phyloP scores from a whole-genome alignment of 92 coral and sea anemone genomes.

The Parazoanthus swiftii region DNA sequence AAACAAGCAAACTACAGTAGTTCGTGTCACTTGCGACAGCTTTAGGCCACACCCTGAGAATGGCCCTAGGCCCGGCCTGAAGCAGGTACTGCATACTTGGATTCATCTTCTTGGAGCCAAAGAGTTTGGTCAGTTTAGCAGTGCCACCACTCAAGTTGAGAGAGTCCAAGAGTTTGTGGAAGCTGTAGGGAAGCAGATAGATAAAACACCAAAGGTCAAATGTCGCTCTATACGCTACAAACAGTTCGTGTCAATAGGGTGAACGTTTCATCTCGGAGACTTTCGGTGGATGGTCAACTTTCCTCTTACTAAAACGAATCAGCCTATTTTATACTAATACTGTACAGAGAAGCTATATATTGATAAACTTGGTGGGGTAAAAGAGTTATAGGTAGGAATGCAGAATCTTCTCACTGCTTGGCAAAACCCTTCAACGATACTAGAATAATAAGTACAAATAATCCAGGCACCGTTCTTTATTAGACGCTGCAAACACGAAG shows the following conservation, averaged over 20 bases:
- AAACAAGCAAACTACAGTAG: slow-evolving; percentile 90
- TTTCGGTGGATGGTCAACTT: no score
- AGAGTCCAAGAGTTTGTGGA: slow-evolving; percentile 79
- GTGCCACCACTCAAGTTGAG: slow-evolving; percentile 67
- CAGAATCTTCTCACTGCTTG: not conserved
- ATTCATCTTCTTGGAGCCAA: slow-evolving; percentile 82
- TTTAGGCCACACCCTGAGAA: slow-evolving; percentile 89
- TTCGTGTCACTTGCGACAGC: slow-evolving; percentile 84
- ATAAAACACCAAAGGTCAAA: not conserved
- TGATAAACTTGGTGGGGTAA: not conserved
- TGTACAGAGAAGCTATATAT: no score
- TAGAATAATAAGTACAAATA: no score
- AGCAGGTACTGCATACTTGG: slow-evolving; percentile 91
- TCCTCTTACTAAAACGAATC: no score
- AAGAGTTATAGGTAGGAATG: not conserved
- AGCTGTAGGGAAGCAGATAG: slow-evolving; percentile 38
- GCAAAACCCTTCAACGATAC: not conserved
- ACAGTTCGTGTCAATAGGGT: not conserved
- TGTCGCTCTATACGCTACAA: not conserved
- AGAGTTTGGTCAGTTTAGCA: slow-evolving; percentile 70
- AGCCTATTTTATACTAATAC: no score
- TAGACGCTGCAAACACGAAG: no score
- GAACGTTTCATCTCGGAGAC: no score
- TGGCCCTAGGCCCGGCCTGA: slow-evolving; percentile 93
- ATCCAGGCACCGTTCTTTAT: no score